Percentiles rank a stretch among this genome's conserved stretches.
phyloP scores from a whole-genome alignment of 2,888 invertebrate genomes.

The Cryptocephalus primarius region DNA sequence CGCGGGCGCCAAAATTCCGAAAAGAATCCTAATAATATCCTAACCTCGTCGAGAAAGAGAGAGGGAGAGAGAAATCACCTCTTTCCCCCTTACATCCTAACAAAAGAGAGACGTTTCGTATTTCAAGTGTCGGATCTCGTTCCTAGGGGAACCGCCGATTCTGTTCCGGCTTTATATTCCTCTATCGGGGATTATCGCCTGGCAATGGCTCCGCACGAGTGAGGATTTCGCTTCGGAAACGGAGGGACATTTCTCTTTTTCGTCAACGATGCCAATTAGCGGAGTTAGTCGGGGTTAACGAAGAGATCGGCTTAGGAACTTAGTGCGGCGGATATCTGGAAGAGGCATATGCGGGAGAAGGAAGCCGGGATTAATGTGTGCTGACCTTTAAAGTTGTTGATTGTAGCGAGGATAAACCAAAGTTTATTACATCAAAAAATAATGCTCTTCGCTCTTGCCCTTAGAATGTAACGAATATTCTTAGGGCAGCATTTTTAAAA shows the following conservation, averaged over 20 bases:
- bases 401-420: too few species aligned
- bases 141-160: conserved; percentile 7
- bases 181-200: conserved; percentile 21
- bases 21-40: too few species aligned
- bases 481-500: too few species aligned
- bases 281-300: conserved; percentile 1
- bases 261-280: conserved; percentile 10
- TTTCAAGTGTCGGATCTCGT: conserved; percentile 14
- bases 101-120: conserved; percentile 21
- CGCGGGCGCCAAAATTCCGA: too few species aligned
- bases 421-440: too few species aligned
- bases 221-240: conserved; percentile 13
- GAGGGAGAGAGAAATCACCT: not conserved
- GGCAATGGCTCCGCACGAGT: conserved; percentile 23
- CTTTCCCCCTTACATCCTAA: conserved; percentile 3
- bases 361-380: too few species aligned
- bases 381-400: too few species aligned
- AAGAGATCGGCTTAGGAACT: not conserved
- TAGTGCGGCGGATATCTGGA: too few species aligned
- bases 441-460: too few species aligned
- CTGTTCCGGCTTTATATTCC: conserved; percentile 19
- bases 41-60: not conserved
- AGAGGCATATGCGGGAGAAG: too few species aligned
- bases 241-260: conserved; percentile 5
- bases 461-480: too few species aligned